Conservation (phyloP, 2,113 vertebrate species). For the Aldabrachelys gigantea region DNA sequence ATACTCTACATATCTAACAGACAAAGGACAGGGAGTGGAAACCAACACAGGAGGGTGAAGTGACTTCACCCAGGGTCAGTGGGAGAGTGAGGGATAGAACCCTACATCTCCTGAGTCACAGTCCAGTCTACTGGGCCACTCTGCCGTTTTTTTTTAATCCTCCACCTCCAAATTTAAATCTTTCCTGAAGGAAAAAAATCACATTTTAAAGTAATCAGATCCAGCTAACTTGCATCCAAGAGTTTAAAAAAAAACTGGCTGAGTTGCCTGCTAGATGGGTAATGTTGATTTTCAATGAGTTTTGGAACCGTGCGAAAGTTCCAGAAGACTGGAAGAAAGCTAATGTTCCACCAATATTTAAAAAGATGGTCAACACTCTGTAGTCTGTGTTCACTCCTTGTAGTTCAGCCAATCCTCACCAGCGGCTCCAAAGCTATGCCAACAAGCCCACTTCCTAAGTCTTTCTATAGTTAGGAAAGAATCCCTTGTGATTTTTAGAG, state of each 20-base stretch:
- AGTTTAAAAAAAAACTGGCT: neutral
- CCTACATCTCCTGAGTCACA: too few species aligned
- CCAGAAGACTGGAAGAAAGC: neutral
- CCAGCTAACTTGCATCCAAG: neutral
- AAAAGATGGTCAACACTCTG: neutral
- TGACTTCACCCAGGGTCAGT: too few species aligned
- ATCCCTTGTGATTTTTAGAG: slow-evolving; percentile 42
- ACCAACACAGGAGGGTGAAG: too few species aligned
- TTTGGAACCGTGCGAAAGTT: neutral
- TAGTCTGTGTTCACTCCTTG: slow-evolving; percentile 33
- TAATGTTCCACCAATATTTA: neutral
- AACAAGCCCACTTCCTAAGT: slow-evolving; percentile 53
- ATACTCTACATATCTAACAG: too few species aligned
- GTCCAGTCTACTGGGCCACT: too few species aligned
- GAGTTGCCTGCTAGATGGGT: neutral
- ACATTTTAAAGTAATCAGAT: neutral
- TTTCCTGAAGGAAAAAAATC: neutral
- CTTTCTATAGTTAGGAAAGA: slow-evolving; percentile 22
- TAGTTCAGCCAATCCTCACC: slow-evolving; percentile 49
- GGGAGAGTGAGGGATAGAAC: too few species aligned
- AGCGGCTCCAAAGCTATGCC: slow-evolving; percentile 49
- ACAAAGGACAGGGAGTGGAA: too few species aligned
- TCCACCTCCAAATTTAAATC: too few species aligned
- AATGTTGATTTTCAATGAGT: neutral
- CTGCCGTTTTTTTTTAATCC: too few species aligned